phyloP scores from a whole-genome alignment of 2,113 vertebrate species.

The Nasalis larvatus region DNA sequence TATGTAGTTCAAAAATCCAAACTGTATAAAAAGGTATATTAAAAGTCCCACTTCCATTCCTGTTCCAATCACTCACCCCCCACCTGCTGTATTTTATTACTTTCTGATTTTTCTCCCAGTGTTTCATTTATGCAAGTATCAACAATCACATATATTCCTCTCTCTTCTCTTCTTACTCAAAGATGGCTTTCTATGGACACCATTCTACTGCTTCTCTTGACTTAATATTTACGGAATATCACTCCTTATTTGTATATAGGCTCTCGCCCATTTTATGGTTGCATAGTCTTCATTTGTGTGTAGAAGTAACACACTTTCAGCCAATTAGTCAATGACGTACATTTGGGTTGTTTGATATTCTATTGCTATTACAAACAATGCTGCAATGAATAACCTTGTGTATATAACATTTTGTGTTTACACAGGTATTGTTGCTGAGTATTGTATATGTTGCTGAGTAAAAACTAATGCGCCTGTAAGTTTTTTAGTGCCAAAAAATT shows the following conservation, averaged over 20 bases:
- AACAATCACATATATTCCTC: neutral
- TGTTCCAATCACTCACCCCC: neutral
- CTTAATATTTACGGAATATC: neutral
- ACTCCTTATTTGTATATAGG: neutral
- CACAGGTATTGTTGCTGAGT: neutral
- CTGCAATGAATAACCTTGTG: neutral
- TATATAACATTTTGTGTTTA: neutral
- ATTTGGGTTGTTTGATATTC: neutral
- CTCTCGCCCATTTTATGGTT: neutral
- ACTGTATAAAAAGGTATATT: neutral
- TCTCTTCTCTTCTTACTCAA: neutral
- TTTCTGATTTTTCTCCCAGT: neutral
- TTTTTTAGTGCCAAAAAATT: neutral
- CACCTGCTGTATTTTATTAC: neutral
- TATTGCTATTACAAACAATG: neutral
- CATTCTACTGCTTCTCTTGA: neutral
- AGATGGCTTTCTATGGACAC: neutral
- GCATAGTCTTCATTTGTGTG: neutral
- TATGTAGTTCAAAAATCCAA: neutral
- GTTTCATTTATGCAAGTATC: neutral
- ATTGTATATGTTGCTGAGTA: neutral
- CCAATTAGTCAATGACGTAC: neutral
- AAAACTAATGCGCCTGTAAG: neutral
- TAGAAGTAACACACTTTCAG: neutral
- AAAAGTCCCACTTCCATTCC: neutral